Evolutionary conservation across 2,888 invertebrate genomes (phyloP).

Genomic region (Pachymerium ferrugineum): DNA sequence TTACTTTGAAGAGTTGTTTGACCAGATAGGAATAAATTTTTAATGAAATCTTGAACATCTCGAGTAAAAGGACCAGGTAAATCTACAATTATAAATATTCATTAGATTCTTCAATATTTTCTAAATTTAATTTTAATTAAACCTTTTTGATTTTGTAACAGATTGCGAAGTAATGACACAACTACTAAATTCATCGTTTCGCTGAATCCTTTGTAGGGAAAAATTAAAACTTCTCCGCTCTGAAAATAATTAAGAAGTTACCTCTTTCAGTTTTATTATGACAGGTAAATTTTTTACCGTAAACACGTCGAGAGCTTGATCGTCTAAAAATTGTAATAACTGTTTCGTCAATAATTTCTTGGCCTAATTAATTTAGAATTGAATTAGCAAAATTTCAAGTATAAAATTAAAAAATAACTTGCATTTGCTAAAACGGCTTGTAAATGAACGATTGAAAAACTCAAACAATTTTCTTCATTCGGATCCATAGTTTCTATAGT

Average conservation of each 20-base stretch:
- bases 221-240: constrained; percentile 59
- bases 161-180: constrained; percentile 82
- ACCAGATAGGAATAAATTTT: constrained; percentile 80
- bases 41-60: constrained; percentile 86
- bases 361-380: constrained; percentile 48
- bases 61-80: constrained; percentile 83
- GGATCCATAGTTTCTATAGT: constrained; percentile 37
- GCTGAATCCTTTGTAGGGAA: constrained; percentile 89
- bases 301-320: constrained; percentile 73
- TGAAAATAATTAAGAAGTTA: constrained; percentile 35
- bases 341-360: constrained; percentile 83
- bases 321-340: constrained; percentile 71
- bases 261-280: neutral
- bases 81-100: constrained; percentile 51
- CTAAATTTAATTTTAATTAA: neutral
- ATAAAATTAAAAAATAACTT: constrained; percentile 31
- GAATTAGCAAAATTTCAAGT: neutral
- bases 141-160: constrained; percentile 78
- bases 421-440: constrained; percentile 46
- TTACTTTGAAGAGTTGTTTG: constrained; percentile 86
- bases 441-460: constrained; percentile 45
- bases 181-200: constrained; percentile 90
- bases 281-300: constrained; percentile 46
- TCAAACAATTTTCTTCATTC: constrained; percentile 42
- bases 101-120: constrained; percentile 18